These are phyloP conservation scores for Mellilla xanthometata DNA, from an alignment of 2,888 invertebrate genomes.

Conservation along the genomic window DNA sequence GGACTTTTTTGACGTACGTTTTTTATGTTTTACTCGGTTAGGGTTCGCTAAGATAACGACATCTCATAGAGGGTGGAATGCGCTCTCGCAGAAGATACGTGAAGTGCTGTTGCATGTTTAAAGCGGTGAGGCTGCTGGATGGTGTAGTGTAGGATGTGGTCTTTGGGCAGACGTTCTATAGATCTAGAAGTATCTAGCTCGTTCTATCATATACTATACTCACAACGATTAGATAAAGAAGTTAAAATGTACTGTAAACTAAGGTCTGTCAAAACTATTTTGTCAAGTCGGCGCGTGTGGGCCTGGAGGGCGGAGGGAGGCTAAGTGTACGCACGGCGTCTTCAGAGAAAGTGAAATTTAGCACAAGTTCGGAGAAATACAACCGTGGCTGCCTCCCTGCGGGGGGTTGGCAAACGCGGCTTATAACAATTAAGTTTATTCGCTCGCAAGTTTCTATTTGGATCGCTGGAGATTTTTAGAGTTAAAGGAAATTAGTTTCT, in stretches of 20 bases:
- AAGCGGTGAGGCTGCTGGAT: slow-evolving; percentile 5
- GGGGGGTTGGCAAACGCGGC: slow-evolving; percentile 70
- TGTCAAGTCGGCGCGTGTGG: slow-evolving; percentile 58
- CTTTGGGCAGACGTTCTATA: slow-evolving; percentile 4
- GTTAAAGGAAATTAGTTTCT: slow-evolving; percentile 35
- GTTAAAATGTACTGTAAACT: slow-evolving; percentile 32
- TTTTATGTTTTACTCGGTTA: slow-evolving; percentile 81
- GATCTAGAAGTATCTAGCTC: neutral
- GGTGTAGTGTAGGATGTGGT: neutral
- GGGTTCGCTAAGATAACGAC: slow-evolving; percentile 80
- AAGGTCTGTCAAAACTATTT: slow-evolving; percentile 55
- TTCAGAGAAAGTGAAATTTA: slow-evolving; percentile 82
- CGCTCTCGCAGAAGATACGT: slow-evolving; percentile 58
- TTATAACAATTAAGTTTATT: slow-evolving; percentile 82
- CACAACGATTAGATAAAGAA: neutral
- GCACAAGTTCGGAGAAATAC: slow-evolving; percentile 81
- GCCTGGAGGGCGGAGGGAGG: slow-evolving; percentile 63
- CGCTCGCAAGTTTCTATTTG: slow-evolving; percentile 68
- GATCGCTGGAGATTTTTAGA: slow-evolving; percentile 43
- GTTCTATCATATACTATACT: too few species aligned
- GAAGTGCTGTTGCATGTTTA: slow-evolving; percentile 33
- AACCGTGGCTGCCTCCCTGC: slow-evolving; percentile 59
- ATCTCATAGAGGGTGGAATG: slow-evolving; percentile 67
- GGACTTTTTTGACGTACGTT: slow-evolving; percentile 82
- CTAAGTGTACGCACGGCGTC: slow-evolving; percentile 78